Base-by-base conservation (phyloP, 2,113 vertebrate genomes). In the Boleophthalmus pectinirostris region DNA sequence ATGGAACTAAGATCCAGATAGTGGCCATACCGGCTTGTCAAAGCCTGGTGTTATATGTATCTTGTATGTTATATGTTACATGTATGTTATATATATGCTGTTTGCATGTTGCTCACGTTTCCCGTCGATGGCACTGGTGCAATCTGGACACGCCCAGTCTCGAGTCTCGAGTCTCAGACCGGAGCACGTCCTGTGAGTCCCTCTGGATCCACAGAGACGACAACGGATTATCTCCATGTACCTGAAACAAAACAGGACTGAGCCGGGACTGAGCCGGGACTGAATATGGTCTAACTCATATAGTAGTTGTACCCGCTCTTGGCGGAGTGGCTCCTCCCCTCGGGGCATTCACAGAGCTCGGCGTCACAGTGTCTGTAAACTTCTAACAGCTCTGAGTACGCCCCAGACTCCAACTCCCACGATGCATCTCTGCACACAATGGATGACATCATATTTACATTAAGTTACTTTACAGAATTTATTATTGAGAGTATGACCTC, bases 401-500 rank as follows among this genome's bases (percentile, higher is more conserved):
- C 98, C 68, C 99, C 96, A 68, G 96, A 94, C 84, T 99, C 98
- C 88, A 98, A 89, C 90, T 99, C 98, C 98, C 98, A 99, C 16
- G 98, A 98, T 0, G 98, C 98, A 93, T 99, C 98, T 90, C 98
- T 99, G 81, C 72, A 87, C 66, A 49, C 29, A 7, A 66, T n/a
- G 23, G 2, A 23, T 35, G 1, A 63, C 25, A 63, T 29, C 38
- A 43, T 43, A 43, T 43, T 43, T 9, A n/a, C n/a, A n/a, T n/a
- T n/a, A 43, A 43, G 60, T 24, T 29, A 57, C 12, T 57, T 12
- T 24, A 57, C 2, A 18, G 53, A 29, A 4, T 29, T 9, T 2
- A 2, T 56, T 56, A 56, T 0, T 21, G 47, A 14, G 16, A 18
- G 47, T 18, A 0, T 49, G 16, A 49, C 15, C 15, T 49, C 47